Conservation (phyloP, 1,140 invertebrate genomes). For the Druon quercuslanigerum region DNA sequence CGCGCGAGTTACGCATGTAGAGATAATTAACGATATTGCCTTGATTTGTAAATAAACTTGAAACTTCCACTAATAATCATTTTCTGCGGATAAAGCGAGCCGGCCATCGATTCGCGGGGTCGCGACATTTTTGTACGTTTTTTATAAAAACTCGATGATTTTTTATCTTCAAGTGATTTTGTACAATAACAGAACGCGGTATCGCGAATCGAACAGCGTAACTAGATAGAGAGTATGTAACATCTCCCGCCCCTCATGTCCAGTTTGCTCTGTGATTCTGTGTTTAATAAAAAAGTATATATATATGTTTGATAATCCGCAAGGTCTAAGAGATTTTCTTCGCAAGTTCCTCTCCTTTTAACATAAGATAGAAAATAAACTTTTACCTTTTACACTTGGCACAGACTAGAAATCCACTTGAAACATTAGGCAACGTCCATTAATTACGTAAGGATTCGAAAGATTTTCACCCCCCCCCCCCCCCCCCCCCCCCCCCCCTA, state of each 20-base stretch:
- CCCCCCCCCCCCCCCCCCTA: too few species aligned
- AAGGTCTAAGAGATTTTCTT: slow-evolving; percentile 19
- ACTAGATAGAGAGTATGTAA: slow-evolving; percentile 53
- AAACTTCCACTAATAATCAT: slow-evolving; percentile 66
- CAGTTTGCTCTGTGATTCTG: slow-evolving; percentile 72
- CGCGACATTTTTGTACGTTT: slow-evolving; percentile 59
- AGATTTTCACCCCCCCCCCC: too few species aligned
- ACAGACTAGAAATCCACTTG: too few species aligned
- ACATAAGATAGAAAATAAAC: too few species aligned
- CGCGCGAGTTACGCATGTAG: slow-evolving; percentile 54
- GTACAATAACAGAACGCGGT: slow-evolving; percentile 52
- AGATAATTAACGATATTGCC: slow-evolving; percentile 68
- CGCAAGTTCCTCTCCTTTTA: background rate
- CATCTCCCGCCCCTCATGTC: slow-evolving; percentile 62
- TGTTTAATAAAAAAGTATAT: slow-evolving; percentile 69
- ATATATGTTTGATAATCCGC: slow-evolving; percentile 54
- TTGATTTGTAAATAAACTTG: slow-evolving; percentile 74
- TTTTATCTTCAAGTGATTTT: slow-evolving; percentile 62
- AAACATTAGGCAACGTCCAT: too few species aligned
- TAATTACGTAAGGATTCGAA: too few species aligned
- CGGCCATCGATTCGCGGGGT: slow-evolving; percentile 41
- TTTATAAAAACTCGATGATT: slow-evolving; percentile 57
- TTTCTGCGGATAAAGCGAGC: slow-evolving; percentile 48
- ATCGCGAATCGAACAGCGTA: slow-evolving; percentile 48
- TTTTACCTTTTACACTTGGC: too few species aligned